phyloP scores from a whole-genome alignment of 2,797 vertebrate species.

The Ataeniobius toweri region DNA sequence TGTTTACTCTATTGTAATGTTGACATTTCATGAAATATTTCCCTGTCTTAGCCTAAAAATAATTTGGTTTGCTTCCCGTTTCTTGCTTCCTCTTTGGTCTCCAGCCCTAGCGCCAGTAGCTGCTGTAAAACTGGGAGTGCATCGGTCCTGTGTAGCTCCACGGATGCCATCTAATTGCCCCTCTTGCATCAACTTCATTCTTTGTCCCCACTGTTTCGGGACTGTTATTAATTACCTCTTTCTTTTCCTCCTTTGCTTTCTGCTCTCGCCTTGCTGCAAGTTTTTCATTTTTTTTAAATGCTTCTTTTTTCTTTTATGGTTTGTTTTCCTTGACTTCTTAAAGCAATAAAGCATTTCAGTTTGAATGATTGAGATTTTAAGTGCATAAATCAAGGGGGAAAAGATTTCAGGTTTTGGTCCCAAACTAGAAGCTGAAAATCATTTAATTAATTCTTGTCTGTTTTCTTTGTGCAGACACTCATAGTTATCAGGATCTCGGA shows the following conservation, averaged over 20 bases:
- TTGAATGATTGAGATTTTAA: slow-evolving; percentile 37
- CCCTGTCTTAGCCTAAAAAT: slow-evolving; percentile 10
- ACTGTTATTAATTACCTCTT: slow-evolving; percentile 58
- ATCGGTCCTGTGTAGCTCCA: slow-evolving; percentile 26
- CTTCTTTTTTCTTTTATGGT: slow-evolving; percentile 4
- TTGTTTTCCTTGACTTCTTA: slow-evolving; percentile 14
- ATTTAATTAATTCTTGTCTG: slow-evolving; percentile 63
- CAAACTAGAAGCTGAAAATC: slow-evolving; percentile 59
- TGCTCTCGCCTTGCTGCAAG: neutral
- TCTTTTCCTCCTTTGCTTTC: slow-evolving; percentile 19
- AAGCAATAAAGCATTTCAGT: slow-evolving; percentile 40
- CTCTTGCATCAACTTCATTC: slow-evolving; percentile 66
- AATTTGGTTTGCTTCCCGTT: slow-evolving; percentile 35
- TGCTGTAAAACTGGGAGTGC: slow-evolving; percentile 7
- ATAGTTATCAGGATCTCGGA: slow-evolving; percentile 37
- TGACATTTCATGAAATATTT: slow-evolving; percentile 2
- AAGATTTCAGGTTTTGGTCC: slow-evolving; percentile 50
- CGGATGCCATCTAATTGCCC: slow-evolving; percentile 54
- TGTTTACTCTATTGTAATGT: neutral
- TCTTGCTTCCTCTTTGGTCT: slow-evolving; percentile 30
- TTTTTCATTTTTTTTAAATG: neutral
- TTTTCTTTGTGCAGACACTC: slow-evolving; percentile 42
- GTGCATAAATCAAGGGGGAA: slow-evolving; percentile 7
- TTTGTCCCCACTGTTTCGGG: slow-evolving; percentile 36
- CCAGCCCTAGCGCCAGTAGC: slow-evolving; percentile 28